phyloP scores from a whole-genome alignment of 2,113 vertebrate species.

The Gambusia holbrooki region DNA sequence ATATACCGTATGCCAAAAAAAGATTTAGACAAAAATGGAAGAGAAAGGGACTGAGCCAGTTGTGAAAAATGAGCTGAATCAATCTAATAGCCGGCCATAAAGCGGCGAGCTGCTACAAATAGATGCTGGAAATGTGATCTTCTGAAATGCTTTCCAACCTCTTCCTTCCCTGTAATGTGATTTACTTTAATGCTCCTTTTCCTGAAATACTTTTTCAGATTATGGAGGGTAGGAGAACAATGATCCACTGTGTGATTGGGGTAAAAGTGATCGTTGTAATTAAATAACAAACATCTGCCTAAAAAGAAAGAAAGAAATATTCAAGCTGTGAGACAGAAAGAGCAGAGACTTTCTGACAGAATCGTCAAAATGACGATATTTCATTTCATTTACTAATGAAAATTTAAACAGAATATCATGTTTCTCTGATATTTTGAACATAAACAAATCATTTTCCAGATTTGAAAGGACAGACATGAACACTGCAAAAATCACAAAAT shows the following conservation, averaged over 20 bases:
- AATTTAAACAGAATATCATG: neutral
- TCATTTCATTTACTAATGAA: neutral
- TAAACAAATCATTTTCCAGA: slow-evolving; percentile 13
- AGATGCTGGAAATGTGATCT: slow-evolving; percentile 71
- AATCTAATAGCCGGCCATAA: slow-evolving; percentile 64
- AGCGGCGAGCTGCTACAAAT: slow-evolving; percentile 54
- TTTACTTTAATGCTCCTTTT: slow-evolving; percentile 65
- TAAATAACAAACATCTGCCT: slow-evolving; percentile 11
- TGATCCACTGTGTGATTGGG: slow-evolving; percentile 34
- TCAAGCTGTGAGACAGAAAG: neutral
- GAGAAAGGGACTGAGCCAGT: slow-evolving; percentile 25
- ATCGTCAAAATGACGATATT: neutral
- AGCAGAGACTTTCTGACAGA: neutral
- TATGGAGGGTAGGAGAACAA: neutral
- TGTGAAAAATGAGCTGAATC: slow-evolving; percentile 70
- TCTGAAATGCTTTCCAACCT: slow-evolving; percentile 61
- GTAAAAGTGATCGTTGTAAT: slow-evolving; percentile 34
- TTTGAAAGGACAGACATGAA: slow-evolving; percentile 2
- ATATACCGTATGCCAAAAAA: slow-evolving; percentile 29
- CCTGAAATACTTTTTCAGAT: slow-evolving; percentile 51
- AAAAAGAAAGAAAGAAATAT: neutral
- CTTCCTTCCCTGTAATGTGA: slow-evolving; percentile 59
- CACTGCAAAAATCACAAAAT: too few relatives aligned
- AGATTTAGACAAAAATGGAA: slow-evolving; percentile 22
- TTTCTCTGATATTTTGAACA: slow-evolving; percentile 5